Percentiles rank a stretch among this genome's conserved stretches.
Conservation (phyloP, 2,888 invertebrate species). For the Mellilla xanthometata region DNA sequence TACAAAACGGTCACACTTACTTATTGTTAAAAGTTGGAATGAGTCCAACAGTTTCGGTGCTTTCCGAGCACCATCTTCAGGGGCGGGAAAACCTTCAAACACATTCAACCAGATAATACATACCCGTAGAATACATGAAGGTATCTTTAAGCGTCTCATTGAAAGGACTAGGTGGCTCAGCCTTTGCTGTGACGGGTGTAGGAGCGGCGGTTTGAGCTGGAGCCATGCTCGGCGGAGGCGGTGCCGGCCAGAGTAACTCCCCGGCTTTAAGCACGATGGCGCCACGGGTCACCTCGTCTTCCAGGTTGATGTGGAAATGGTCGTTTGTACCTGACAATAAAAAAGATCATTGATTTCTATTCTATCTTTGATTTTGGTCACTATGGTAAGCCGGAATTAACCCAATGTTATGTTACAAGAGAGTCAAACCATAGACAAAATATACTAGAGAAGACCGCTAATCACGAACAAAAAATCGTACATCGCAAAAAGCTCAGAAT, state of each 20-base stretch:
- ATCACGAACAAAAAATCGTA: no score
- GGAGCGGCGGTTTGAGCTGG: slow-evolving; percentile 71
- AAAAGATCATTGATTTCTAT: background rate
- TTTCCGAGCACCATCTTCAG: no score
- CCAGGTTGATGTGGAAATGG: slow-evolving; percentile 89
- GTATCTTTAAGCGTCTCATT: slow-evolving; percentile 86
- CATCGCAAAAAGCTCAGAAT: no score
- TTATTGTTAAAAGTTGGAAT: no score
- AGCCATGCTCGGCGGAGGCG: slow-evolving; percentile 78
- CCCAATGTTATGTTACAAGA: no score
- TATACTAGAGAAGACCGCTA: no score
- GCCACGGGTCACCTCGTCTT: slow-evolving; percentile 94
- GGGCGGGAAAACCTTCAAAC: no score
- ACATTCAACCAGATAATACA: slow-evolving; percentile 3
- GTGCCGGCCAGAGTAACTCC: slow-evolving; percentile 90
- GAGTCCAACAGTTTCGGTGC: no score
- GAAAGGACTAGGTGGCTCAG: slow-evolving; percentile 85
- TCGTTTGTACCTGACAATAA: slow-evolving; percentile 86
- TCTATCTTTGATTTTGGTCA: no score
- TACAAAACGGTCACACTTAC: no score
- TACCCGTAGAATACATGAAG: slow-evolving; percentile 86
- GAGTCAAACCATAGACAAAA: no score
- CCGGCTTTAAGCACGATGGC: slow-evolving; percentile 90
- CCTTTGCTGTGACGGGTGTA: slow-evolving; percentile 61
- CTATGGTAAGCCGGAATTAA: no score